phyloP scores from a whole-genome alignment of 1,140 invertebrate genomes.

The Solenopsis invicta region DNA sequence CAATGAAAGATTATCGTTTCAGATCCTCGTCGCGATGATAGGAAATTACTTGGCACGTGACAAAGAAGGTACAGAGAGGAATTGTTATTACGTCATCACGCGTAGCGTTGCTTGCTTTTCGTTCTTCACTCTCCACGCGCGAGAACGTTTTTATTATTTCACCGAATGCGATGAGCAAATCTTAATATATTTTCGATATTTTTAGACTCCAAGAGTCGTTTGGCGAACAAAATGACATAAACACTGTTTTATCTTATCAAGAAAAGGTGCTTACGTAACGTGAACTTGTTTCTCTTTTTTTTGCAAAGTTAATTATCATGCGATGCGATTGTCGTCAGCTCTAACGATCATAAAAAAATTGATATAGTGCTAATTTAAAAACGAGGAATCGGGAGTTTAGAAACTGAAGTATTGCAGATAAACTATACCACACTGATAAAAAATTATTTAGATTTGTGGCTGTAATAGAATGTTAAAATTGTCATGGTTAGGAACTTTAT shows the following conservation, averaged over 20 bases:
- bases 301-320: conserved; percentile 39
- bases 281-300: conserved; percentile 34
- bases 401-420: no score
- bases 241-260: conserved; percentile 42
- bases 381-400: no score
- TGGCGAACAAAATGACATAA: not conserved
- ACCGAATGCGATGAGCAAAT: not conserved
- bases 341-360: not conserved
- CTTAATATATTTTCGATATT: not conserved
- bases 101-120: not conserved
- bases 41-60: not conserved
- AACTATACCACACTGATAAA: no score
- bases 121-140: not conserved
- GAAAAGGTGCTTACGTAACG: conserved; percentile 29
- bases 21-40: not conserved
- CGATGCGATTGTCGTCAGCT: not conserved
- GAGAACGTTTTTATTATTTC: conserved; percentile 8
- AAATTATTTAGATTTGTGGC: no score
- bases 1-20: not conserved
- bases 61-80: not conserved
- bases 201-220: not conserved
- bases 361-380: not conserved
- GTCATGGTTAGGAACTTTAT: no score
- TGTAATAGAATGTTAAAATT: no score
- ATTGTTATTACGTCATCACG: not conserved